These are phyloP conservation scores for Catonia carolina DNA, from an alignment of 2,888 invertebrate species.

Conservation along the genomic window DNA sequence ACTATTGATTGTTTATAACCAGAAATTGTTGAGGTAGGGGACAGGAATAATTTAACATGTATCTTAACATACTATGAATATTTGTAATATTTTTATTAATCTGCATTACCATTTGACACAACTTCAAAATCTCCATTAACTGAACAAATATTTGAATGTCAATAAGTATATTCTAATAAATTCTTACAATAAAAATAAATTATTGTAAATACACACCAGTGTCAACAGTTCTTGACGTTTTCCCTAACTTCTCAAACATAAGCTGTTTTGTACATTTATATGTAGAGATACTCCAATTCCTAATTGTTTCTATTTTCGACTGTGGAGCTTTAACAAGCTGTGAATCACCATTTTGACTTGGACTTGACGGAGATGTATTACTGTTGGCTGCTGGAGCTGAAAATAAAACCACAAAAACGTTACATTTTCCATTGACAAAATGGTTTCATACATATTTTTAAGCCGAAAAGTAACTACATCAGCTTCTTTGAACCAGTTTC, in stretches of 20 bases:
- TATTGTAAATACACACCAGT: too few species aligned
- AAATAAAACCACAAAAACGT: conserved; percentile 18
- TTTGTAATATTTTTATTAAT: too few species aligned
- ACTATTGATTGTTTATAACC: too few species aligned
- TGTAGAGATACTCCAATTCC: conserved; percentile 96
- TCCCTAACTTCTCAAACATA: conserved; percentile 93
- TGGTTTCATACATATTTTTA: not conserved
- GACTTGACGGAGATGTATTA: conserved; percentile 49
- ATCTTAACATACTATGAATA: too few species aligned
- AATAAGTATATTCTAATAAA: too few species aligned
- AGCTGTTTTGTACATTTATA: conserved; percentile 97
- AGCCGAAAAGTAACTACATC: conserved; percentile 35
- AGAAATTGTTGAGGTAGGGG: too few species aligned
- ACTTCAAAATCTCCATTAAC: too few species aligned
- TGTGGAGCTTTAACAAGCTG: conserved; percentile 60
- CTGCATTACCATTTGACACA: too few species aligned
- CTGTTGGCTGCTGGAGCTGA: conserved; percentile 35
- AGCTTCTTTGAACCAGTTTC: too few species aligned
- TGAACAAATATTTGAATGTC: conserved; percentile 16
- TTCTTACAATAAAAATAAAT: too few species aligned
- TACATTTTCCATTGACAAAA: not conserved
- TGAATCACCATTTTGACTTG: conserved; percentile 57
- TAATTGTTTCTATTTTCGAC: conserved; percentile 84
- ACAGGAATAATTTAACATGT: too few species aligned
- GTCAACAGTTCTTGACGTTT: conserved; percentile 83